Conservation (phyloP, 2,113 vertebrate genomes). For the Mus spicilegus region DNA sequence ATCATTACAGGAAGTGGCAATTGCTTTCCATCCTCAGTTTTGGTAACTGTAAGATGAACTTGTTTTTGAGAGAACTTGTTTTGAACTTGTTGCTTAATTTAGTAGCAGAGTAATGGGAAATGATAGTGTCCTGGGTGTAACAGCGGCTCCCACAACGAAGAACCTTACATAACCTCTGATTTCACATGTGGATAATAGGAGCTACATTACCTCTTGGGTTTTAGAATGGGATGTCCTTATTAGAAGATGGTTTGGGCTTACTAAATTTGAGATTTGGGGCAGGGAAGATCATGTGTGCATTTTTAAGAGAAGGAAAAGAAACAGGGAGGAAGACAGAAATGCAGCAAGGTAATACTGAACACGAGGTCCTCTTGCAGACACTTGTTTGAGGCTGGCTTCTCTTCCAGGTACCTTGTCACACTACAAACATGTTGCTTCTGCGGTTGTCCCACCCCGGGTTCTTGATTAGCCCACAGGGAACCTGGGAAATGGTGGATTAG, state of each 20-base stretch:
- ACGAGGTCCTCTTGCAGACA: background rate
- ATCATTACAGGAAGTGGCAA: constrained; percentile 30
- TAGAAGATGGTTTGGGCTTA: background rate
- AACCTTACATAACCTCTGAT: background rate
- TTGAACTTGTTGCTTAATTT: constrained; percentile 62
- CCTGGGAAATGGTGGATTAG: background rate
- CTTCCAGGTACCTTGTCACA: background rate
- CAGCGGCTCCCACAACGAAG: constrained; percentile 32
- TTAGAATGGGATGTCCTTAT: background rate
- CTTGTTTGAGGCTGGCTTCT: background rate
- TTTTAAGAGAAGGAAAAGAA: constrained; percentile 24
- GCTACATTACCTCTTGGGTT: background rate
- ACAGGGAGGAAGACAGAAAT: background rate
- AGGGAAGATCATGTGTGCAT: background rate
- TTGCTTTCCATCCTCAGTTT: constrained; percentile 54
- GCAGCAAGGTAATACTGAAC: background rate
- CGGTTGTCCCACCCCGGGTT: background rate
- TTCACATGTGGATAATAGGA: background rate
- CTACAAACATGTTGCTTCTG: background rate
- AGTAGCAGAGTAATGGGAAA: constrained; percentile 60
- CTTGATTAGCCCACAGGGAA: background rate
- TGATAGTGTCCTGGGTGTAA: background rate
- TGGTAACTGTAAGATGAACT: constrained; percentile 44
- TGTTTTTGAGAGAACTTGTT: constrained; percentile 69
- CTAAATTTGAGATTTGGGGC: background rate